A percentile compares a stretch with the other conserved stretches of the same genome.
phyloP scores from a whole-genome alignment of 1,140 invertebrate genomes.

The Leptinotarsa texana region DNA sequence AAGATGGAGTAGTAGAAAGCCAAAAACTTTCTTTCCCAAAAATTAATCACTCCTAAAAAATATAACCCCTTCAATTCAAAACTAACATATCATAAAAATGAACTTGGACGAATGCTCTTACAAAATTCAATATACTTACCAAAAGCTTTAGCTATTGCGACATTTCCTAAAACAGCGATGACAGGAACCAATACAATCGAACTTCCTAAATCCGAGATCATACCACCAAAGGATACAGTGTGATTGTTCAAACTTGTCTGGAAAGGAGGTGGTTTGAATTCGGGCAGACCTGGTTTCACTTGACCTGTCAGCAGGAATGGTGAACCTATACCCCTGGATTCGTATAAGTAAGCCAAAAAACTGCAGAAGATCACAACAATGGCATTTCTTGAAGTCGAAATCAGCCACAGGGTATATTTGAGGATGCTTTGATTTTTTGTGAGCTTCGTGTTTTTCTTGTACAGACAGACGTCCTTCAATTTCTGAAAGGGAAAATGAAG shows the following conservation, averaged over 20 bases:
- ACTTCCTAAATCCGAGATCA: constrained; percentile 68
- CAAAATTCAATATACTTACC: constrained; percentile 56
- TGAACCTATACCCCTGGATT: constrained; percentile 52
- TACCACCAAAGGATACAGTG: constrained; percentile 55
- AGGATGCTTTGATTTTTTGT: constrained; percentile 54
- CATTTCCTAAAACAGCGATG: constrained; percentile 81
- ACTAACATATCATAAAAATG: too few species aligned
- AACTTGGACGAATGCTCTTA: too few species aligned
- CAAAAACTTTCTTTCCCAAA: too few species aligned
- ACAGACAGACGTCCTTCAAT: constrained; percentile 62
- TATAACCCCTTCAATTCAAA: too few species aligned
- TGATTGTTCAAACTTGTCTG: constrained; percentile 60
- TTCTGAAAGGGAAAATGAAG: constrained; percentile 59
- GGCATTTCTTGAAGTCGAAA: constrained; percentile 80
- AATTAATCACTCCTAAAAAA: too few species aligned
- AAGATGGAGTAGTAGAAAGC: too few species aligned
- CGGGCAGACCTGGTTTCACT: constrained; percentile 66
- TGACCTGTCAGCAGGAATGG: constrained; percentile 70
- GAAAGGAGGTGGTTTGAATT: constrained; percentile 65
- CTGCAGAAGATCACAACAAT: constrained; percentile 71
- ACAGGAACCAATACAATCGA: constrained; percentile 78
- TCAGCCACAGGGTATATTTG: constrained; percentile 69
- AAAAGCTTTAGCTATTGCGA: constrained; percentile 86
- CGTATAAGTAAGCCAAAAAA: constrained; percentile 62
- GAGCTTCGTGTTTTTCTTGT: constrained; percentile 40